phyloP scores from a whole-genome alignment of 2,113 vertebrate species.

The Sula dactylatra region DNA sequence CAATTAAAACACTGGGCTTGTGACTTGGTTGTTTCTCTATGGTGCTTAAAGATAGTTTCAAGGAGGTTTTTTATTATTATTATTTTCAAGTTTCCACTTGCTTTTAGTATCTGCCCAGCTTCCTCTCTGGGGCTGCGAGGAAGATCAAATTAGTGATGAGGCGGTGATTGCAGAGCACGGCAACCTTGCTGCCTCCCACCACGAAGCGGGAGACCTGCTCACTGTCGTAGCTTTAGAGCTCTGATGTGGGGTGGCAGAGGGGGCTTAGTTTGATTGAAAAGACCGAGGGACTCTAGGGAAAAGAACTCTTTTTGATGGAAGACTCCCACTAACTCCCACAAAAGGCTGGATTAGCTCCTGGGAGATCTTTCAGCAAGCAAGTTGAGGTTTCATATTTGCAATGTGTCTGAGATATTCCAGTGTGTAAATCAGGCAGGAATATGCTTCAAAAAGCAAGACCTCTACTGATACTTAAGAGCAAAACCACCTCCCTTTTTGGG shows the following conservation, averaged over 20 bases:
- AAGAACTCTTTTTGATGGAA: background rate
- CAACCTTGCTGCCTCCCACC: background rate
- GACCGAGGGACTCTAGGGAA: background rate
- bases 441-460: background rate
- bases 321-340: background rate
- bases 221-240: background rate
- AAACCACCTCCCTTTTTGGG: background rate
- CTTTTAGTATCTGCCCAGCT: background rate
- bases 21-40: background rate
- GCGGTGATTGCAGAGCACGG: background rate
- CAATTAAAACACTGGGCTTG: background rate
- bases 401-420: background rate
- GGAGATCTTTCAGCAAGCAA: background rate
- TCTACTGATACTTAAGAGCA: background rate
- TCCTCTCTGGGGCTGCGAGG: background rate
- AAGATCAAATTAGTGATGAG: background rate
- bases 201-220: background rate
- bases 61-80: background rate
- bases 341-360: background rate
- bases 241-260: background rate
- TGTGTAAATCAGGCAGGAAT: background rate
- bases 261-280: background rate
- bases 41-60: background rate
- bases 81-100: background rate
- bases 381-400: background rate